These are phyloP conservation scores for Scaptomyza graminum DNA, from an alignment of 1,140 invertebrate genomes.

Conservation along the genomic window DNA sequence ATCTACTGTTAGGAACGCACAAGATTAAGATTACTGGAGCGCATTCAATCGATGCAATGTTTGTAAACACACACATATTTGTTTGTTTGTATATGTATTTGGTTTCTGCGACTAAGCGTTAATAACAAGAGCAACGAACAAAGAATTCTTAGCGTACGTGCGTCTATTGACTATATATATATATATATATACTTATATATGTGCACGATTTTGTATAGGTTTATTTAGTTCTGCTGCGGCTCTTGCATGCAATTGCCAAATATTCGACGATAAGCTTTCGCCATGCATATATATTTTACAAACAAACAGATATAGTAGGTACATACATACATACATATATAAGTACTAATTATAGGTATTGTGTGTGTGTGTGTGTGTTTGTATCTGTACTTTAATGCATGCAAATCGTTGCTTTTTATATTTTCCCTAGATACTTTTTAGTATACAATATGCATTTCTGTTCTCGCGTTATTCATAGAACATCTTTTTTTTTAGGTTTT, in stretches of 20 bases:
- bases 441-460: neutral
- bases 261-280: conserved; percentile 25
- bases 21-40: too few relatives aligned
- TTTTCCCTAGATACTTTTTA: neutral
- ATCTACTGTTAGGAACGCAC: too few relatives aligned
- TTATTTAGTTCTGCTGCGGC: neutral
- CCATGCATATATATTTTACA: neutral
- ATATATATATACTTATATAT: neutral
- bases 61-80: neutral
- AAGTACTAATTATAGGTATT: conserved; percentile 17
- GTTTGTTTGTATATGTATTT: neutral
- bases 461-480: too few relatives aligned
- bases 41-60: too few relatives aligned
- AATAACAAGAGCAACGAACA: conserved; percentile 18
- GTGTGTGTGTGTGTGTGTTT: neutral
- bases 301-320: neutral
- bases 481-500: too few relatives aligned
- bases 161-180: neutral
- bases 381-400: neutral
- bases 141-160: neutral
- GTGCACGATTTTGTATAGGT: neutral
- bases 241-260: conserved; percentile 15
- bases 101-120: neutral
- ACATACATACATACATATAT: neutral
- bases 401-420: conserved; percentile 10